These are phyloP conservation scores for Phocoena sinus DNA, from an alignment of 2,113 vertebrate species.

Conservation along the genomic window DNA sequence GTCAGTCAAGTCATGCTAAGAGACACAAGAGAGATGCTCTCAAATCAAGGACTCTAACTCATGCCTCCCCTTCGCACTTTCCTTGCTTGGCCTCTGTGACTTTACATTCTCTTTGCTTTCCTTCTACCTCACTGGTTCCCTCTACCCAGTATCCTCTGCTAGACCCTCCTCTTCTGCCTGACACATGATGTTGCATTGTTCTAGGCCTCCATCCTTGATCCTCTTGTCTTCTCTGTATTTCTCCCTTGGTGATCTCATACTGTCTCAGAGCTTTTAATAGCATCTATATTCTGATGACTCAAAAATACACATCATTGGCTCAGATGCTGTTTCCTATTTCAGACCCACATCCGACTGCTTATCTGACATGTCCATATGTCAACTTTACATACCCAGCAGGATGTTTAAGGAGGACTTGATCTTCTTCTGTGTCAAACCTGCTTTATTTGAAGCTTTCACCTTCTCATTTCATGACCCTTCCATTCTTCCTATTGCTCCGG, in stretches of 20 bases:
- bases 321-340: not conserved
- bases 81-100: not conserved
- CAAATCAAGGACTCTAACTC: not conserved
- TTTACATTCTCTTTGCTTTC: not conserved
- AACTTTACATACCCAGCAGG: not conserved
- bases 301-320: not conserved
- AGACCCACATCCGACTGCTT: not conserved
- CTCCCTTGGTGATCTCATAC: not conserved
- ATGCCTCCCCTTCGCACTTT: not conserved
- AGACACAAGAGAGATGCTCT: not conserved
- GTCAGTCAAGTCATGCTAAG: not conserved
- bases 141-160: not conserved
- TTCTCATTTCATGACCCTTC: not conserved
- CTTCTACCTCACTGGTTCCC: not conserved
- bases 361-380: not conserved
- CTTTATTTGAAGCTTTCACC: not conserved
- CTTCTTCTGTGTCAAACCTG: not conserved
- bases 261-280: not conserved
- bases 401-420: not conserved
- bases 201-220: not conserved
- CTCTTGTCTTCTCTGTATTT: not conserved
- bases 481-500: not conserved
- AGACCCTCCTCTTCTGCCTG: not conserved
- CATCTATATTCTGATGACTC: not conserved
- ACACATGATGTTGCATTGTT: not conserved